phyloP scores from a whole-genome alignment of 2,113 vertebrate species.

The Zosterops pallidus region DNA sequence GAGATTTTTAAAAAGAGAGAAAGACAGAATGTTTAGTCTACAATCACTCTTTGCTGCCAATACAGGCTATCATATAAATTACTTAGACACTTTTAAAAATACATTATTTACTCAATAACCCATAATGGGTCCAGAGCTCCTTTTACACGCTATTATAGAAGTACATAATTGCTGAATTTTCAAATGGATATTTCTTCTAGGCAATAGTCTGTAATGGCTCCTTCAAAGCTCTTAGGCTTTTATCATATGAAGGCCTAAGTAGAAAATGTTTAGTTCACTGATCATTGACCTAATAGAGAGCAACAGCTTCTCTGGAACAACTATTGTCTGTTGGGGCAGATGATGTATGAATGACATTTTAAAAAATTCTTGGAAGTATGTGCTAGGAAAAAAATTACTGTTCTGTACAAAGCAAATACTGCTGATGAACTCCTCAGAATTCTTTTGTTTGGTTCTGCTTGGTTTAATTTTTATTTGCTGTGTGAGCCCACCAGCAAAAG shows the following conservation, averaged over 20 bases:
- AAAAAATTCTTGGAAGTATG: conserved; percentile 58
- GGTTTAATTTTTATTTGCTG: not conserved
- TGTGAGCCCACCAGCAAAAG: not conserved
- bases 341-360: conserved; percentile 41
- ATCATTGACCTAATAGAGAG: conserved; percentile 73
- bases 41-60: conserved; percentile 68
- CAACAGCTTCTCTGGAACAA: conserved; percentile 65
- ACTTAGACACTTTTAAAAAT: conserved; percentile 77
- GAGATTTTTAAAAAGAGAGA: conserved; percentile 56
- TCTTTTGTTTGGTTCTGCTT: conserved; percentile 18
- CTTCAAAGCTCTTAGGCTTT: conserved; percentile 78
- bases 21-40: conserved; percentile 67
- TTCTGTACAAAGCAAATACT: conserved; percentile 49
- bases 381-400: conserved; percentile 53
- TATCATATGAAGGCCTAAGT: conserved; percentile 72
- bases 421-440: not conserved
- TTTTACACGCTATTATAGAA: conserved; percentile 73
- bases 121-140: conserved; percentile 75
- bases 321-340: conserved; percentile 50
- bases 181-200: conserved; percentile 75
- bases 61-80: conserved; percentile 73
- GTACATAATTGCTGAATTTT: conserved; percentile 78
- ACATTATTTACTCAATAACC: conserved; percentile 80
- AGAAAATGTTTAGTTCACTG: conserved; percentile 76
- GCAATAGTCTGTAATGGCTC: conserved; percentile 72